These are phyloP conservation scores for Chionis minor DNA, from an alignment of 2,113 vertebrate species.

Conservation along the genomic window DNA sequence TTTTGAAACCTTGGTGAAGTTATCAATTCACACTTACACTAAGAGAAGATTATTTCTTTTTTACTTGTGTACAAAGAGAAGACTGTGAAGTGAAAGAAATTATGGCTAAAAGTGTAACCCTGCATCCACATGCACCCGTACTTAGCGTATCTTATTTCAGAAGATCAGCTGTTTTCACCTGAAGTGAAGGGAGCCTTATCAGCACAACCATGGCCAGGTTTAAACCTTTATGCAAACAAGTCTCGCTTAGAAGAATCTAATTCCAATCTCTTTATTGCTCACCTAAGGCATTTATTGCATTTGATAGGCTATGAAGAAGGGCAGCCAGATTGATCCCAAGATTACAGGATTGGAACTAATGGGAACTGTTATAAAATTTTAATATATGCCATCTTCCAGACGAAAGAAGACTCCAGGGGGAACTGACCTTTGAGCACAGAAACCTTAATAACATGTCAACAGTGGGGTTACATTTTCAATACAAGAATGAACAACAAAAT, in stretches of 20 bases:
- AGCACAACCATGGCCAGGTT: not conserved
- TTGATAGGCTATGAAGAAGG: constrained; percentile 3
- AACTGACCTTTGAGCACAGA: constrained; percentile 25
- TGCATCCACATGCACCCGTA: not conserved
- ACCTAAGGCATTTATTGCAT: not conserved
- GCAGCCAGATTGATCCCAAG: not conserved
- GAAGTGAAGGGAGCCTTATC: not conserved
- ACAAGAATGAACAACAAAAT: not conserved
- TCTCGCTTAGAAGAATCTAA: not conserved
- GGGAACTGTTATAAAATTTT: constrained; percentile 45
- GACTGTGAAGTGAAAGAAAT: not conserved
- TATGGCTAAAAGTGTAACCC: not conserved
- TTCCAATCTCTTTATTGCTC: constrained; percentile 3
- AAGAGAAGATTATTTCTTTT: not conserved
- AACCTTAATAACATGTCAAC: not conserved
- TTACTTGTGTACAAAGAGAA: not conserved
- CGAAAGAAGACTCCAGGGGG: constrained; percentile 15
- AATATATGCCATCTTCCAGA: constrained; percentile 48
- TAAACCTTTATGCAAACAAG: not conserved
- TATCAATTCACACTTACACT: not conserved
- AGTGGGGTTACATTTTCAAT: constrained; percentile 12
- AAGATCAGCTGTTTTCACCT: not conserved
- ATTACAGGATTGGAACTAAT: constrained; percentile 8
- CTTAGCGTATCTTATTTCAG: not conserved
- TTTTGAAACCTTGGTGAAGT: not conserved